A percentile compares a stretch with the other conserved stretches of the same genome.
These are phyloP conservation scores for Sarcophaga variegata DNA, from an alignment of 2,888 invertebrate species.

Conservation along the genomic window DNA sequence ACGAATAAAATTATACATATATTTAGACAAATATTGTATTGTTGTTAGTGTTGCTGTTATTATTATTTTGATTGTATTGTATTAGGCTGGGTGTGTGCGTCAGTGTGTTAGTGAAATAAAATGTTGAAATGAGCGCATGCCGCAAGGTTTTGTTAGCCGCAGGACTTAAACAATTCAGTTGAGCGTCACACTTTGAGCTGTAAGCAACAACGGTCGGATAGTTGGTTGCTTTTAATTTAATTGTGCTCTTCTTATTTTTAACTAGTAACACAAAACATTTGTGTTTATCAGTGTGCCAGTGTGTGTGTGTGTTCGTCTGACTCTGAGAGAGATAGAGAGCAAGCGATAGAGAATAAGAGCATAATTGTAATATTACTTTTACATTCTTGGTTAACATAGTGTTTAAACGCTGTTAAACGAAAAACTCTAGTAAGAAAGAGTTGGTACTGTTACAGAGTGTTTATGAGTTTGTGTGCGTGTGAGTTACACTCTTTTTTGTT, in stretches of 20 bases:
- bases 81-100: neutral
- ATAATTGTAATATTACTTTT: slow-evolving; percentile 5
- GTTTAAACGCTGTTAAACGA: neutral
- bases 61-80: slow-evolving; percentile 17
- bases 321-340: no score
- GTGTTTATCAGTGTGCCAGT: neutral
- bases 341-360: neutral
- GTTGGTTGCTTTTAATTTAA: slow-evolving; percentile 20
- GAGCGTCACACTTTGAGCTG: slow-evolving; percentile 77
- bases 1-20: slow-evolving; percentile 46
- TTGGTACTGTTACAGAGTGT: neutral
- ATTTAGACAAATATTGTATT: neutral
- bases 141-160: slow-evolving; percentile 79
- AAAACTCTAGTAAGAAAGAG: neutral
- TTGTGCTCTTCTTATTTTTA: neutral
- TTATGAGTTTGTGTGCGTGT: neutral
- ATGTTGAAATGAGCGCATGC: slow-evolving; percentile 71
- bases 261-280: no score
- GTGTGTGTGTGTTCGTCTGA: neutral
- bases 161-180: slow-evolving; percentile 77
- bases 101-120: slow-evolving; percentile 20
- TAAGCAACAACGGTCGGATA: slow-evolving; percentile 70
- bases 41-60: no score
- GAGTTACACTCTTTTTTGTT: neutral
- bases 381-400: neutral